phyloP scores from a whole-genome alignment of 2,888 invertebrate genomes.

The Lasioglossum marginatum region DNA sequence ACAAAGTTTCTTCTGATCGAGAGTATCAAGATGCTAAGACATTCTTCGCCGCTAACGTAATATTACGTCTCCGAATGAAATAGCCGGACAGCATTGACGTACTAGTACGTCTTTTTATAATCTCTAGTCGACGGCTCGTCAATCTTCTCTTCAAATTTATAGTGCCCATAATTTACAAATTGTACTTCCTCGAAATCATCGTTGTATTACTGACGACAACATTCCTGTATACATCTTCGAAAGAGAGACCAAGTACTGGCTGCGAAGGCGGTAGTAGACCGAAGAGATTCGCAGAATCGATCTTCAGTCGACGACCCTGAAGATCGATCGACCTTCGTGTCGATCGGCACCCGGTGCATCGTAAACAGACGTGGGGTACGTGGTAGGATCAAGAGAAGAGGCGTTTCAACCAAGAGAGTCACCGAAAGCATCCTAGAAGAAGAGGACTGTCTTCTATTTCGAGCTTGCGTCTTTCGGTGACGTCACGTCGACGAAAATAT shows the following conservation, averaged over 20 bases:
- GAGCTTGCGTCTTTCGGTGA: constrained; percentile 78
- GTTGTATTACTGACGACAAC: background rate
- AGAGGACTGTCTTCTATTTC: constrained; percentile 81
- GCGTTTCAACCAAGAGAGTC: constrained; percentile 57
- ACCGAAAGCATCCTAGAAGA: constrained; percentile 63
- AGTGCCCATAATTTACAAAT: background rate
- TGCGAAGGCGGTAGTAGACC: background rate
- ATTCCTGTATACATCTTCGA: background rate
- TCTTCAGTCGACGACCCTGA: constrained; percentile 47
- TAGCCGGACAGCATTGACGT: background rate
- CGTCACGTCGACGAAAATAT: constrained; percentile 83
- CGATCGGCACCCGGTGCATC: constrained; percentile 61
- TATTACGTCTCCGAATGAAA: background rate
- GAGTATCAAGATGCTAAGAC: background rate
- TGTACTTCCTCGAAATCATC: background rate
- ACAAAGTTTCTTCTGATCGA: background rate
- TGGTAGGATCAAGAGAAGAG: constrained; percentile 64
- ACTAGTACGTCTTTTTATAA: background rate
- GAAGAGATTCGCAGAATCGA: background rate
- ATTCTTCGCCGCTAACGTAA: background rate
- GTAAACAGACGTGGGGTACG: constrained; percentile 69
- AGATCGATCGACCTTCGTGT: constrained; percentile 65
- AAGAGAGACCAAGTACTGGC: background rate
- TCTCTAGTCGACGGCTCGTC: background rate
- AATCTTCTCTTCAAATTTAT: background rate